Conservation (phyloP, 2,113 vertebrate species). For the Pedetes capensis region DNA sequence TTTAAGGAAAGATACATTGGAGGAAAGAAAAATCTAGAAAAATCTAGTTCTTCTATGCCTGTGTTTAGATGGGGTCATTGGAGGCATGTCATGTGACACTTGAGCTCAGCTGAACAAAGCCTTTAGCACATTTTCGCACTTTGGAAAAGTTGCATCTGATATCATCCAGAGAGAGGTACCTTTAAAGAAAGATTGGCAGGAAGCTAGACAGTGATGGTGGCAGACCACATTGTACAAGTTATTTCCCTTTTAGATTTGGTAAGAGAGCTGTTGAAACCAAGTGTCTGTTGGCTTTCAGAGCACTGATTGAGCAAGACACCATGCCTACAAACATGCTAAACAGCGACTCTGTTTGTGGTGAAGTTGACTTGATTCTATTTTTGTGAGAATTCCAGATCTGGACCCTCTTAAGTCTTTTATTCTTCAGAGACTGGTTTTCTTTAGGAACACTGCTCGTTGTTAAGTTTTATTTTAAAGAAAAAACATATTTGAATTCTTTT, state of each 20-base stretch:
- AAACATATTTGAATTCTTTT: neutral
- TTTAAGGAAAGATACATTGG: neutral
- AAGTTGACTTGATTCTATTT: neutral
- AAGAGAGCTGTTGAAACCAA: neutral
- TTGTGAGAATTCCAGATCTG: neutral
- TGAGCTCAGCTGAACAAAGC: neutral
- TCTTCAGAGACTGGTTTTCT: neutral
- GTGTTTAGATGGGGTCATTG: neutral
- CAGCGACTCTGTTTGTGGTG: neutral
- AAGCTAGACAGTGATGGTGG: neutral
- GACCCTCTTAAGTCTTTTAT: neutral
- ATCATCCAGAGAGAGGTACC: neutral
- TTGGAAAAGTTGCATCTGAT: neutral
- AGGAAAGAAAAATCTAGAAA: no score
- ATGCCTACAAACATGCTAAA: neutral
- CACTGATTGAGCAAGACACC: slow-evolving; percentile 4
- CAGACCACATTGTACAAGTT: neutral
- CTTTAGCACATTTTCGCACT: neutral
- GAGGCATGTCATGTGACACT: neutral
- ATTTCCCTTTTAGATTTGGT: neutral
- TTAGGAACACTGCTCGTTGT: neutral
- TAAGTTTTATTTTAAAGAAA: neutral
- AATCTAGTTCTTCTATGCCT: neutral
- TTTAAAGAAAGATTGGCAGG: neutral
- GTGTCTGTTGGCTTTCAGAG: neutral